Evolutionary conservation across 2,113 vertebrate genomes (phyloP).

Genomic region (Corydoras sp.): DNA sequence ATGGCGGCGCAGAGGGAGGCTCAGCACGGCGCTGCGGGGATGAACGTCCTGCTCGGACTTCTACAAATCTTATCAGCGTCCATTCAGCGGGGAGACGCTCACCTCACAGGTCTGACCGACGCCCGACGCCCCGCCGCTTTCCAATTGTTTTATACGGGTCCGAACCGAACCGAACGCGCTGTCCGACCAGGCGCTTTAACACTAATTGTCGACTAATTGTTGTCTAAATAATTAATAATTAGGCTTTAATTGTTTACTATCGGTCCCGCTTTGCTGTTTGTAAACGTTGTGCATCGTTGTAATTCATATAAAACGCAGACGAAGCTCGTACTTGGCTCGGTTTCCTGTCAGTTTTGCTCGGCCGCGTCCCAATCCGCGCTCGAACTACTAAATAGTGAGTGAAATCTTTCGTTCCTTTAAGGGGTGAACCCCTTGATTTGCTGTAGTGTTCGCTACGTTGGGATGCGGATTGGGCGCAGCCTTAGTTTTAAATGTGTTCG

Average conservation of each 20-base stretch:
- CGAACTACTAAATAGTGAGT: not conserved
- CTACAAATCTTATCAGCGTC: conserved; percentile 75
- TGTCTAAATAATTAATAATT: not conserved
- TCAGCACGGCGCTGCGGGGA: conserved; percentile 71
- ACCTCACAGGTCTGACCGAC: conserved; percentile 75
- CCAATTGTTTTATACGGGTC: not conserved
- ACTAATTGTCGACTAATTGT: not conserved
- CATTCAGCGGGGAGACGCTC: conserved; percentile 78
- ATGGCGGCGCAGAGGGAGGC: conserved; percentile 85
- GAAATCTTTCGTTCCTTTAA: not conserved
- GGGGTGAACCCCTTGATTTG: not conserved
- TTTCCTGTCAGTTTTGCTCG: conserved; percentile 23
- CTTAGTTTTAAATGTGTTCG: not conserved
- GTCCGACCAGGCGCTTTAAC: conserved; percentile 10
- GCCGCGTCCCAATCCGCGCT: not conserved
- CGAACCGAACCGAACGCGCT: not conserved
- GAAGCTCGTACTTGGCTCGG: conserved; percentile 12
- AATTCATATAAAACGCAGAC: not conserved
- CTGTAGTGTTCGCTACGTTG: not conserved
- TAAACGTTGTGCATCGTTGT: not conserved
- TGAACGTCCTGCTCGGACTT: conserved; percentile 80
- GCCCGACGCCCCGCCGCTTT: not conserved
- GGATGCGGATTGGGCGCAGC: not conserved
- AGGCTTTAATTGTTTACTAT: not conserved
- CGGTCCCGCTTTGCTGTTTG: not conserved